Evolutionary conservation across 2,113 vertebrate genomes (phyloP).

Genomic region (Desmodus rotundus): DNA sequence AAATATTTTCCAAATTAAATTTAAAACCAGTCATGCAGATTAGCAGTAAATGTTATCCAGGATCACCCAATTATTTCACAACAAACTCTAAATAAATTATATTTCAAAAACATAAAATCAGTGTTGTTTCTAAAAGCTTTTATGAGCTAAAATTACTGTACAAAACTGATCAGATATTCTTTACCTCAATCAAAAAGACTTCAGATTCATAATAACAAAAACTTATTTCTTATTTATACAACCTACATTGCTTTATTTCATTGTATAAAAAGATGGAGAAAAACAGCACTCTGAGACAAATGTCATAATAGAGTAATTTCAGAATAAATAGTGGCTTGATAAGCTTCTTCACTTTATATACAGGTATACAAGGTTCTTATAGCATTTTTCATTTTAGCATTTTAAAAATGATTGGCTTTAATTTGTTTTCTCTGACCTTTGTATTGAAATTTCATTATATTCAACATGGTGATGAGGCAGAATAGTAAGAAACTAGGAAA

Average conservation of each 20-base stretch:
- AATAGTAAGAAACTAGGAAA: too few species aligned
- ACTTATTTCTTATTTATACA: slow-evolving; percentile 33
- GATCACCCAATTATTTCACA: background rate
- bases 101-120: slow-evolving; percentile 16
- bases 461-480: background rate
- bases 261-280: background rate
- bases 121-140: background rate
- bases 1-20: background rate
- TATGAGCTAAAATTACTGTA: slow-evolving; percentile 1
- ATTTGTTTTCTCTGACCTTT: slow-evolving; percentile 18
- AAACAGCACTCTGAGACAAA: background rate
- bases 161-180: background rate
- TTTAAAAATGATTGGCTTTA: slow-evolving; percentile 27
- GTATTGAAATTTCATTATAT: background rate
- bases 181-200: slow-evolving; percentile 25
- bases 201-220: slow-evolving; percentile 3
- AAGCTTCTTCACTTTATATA: background rate
- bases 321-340: background rate
- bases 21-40: background rate
- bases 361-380: background rate
- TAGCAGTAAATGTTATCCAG: background rate
- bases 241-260: background rate
- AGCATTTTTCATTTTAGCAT: background rate
- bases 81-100: background rate
- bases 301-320: background rate